Evolutionary conservation across 1,140 invertebrate genomes (phyloP).

Genomic region (Tetragonula clypearis): DNA sequence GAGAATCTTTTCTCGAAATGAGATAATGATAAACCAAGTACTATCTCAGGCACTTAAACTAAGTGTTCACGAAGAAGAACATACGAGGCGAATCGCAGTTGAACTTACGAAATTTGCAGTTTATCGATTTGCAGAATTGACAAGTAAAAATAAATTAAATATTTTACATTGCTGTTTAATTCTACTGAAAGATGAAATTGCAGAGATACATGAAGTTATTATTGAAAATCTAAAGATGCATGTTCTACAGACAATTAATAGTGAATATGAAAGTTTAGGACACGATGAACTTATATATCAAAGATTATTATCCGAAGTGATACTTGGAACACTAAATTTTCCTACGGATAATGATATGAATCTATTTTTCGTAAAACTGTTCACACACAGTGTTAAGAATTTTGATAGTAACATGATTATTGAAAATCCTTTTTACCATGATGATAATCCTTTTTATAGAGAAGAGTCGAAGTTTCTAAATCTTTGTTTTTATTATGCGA

Average conservation of each 20-base stretch:
- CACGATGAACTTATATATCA: slow-evolving; percentile 51
- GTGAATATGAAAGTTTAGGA: neutral
- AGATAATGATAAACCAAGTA: slow-evolving; percentile 13
- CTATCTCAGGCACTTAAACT: slow-evolving; percentile 22
- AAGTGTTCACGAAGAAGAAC: slow-evolving; percentile 31
- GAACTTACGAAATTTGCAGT: slow-evolving; percentile 53
- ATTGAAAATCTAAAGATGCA: slow-evolving; percentile 17
- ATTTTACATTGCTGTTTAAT: slow-evolving; percentile 58
- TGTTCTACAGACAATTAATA: neutral
- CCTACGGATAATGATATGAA: neutral
- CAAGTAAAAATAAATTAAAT: slow-evolving; percentile 18
- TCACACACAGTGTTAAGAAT: slow-evolving; percentile 36
- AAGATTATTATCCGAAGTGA: slow-evolving; percentile 28
- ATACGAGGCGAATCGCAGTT: slow-evolving; percentile 15
- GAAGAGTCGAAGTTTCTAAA: slow-evolving; percentile 72
- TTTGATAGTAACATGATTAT: slow-evolving; percentile 13
- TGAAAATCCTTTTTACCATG: slow-evolving; percentile 70
- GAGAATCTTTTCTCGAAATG: slow-evolving; percentile 41
- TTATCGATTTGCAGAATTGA: slow-evolving; percentile 41
- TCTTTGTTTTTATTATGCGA: slow-evolving; percentile 49
- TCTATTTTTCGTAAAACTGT: slow-evolving; percentile 30
- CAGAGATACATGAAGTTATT: slow-evolving; percentile 50
- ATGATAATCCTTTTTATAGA: slow-evolving; percentile 56
- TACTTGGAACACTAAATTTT: slow-evolving; percentile 5
- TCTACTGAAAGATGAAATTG: slow-evolving; percentile 64